Conservation (phyloP, 2,797 vertebrate species). For the Rhinophrynus dorsalis region DNA sequence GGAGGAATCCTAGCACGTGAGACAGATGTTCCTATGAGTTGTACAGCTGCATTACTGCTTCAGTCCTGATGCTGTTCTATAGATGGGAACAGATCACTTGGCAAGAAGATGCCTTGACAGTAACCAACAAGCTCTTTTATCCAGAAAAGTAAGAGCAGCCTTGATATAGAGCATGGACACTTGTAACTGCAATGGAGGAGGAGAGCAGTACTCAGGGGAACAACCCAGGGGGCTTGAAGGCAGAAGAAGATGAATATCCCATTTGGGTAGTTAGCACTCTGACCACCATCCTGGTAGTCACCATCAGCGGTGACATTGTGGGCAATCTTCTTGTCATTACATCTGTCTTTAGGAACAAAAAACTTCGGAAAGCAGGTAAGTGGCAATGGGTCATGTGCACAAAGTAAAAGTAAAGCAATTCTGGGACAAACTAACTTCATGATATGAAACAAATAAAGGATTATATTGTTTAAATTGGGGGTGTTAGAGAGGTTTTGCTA, state of each 20-base stretch:
- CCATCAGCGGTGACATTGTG: slow-evolving; percentile 78
- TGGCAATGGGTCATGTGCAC: no score
- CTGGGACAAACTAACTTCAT: no score
- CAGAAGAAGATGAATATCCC: slow-evolving; percentile 60
- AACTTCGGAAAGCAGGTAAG: slow-evolving; percentile 82
- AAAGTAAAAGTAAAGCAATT: no score
- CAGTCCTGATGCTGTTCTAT: background rate
- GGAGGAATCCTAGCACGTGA: background rate
- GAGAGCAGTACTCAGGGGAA: slow-evolving; percentile 38
- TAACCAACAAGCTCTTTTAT: background rate
- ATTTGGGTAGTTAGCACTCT: slow-evolving; percentile 71
- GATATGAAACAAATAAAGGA: no score
- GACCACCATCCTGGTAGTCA: slow-evolving; percentile 76
- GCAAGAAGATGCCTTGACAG: slow-evolving; percentile 2
- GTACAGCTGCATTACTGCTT: slow-evolving; percentile 1
- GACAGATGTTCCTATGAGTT: slow-evolving; percentile 3
- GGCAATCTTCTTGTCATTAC: slow-evolving; percentile 82
- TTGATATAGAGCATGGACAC: slow-evolving; percentile 16
- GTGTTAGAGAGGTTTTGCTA: no score
- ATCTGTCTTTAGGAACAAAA: slow-evolving; percentile 81
- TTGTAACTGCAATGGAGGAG: slow-evolving; percentile 15
- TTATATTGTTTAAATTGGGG: background rate
- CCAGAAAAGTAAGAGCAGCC: background rate
- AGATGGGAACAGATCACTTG: background rate
- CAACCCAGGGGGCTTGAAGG: slow-evolving; percentile 50